Base-by-base conservation (phyloP, 1,140 invertebrate genomes). In the Steinernema khuongi region DNA sequence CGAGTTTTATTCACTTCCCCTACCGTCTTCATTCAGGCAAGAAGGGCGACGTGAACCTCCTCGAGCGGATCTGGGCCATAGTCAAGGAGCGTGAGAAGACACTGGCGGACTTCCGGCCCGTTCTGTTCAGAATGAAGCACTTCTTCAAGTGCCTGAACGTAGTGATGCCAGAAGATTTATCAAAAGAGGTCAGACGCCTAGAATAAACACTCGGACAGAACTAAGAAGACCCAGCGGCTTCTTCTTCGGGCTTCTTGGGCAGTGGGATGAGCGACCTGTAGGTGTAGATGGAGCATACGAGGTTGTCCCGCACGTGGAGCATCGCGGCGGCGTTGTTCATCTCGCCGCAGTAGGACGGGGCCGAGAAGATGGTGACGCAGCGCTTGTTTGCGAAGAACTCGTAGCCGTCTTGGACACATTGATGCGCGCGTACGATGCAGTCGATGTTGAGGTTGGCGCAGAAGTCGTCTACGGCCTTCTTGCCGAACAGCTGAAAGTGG, bases 261-360 rank as follows among this genome's bases (percentile, higher is more conserved):
- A 60, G 11, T 22, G 50, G 50, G 26, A 60, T 60, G 2, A 14
- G 11, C 22, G 91, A 91, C 50, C 86, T 88, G 50, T 60, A 60
- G 14, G 50, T 14, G 50, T 69, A 50, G 68, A 69, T 33, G n/a
- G 68, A 69, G 26, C 68, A 69, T 2, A 69, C 26, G 7, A 69
- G 68, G 26, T 69, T 69, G 14, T 69, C 68, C 19, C 41, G 31
- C 14, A 69, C 68, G 31, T 32, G 31, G n/a, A 69, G 31, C 7
- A 69, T 19, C 19, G 14, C 68, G 68, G 31, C 68, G 4, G 68
- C 68, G 70, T 71, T 71, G 44, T 70, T 26, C 29, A 50, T 44
- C 26, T 50, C 68, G 11, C 70, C 70, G 70, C 70, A 71, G 44
- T 71, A 71, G 4, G 31, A 41, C 7, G 70, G 70, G 14, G 68